These are phyloP conservation scores for Lathronympha strigana DNA, from an alignment of 2,888 invertebrate genomes.

Conservation along the genomic window DNA sequence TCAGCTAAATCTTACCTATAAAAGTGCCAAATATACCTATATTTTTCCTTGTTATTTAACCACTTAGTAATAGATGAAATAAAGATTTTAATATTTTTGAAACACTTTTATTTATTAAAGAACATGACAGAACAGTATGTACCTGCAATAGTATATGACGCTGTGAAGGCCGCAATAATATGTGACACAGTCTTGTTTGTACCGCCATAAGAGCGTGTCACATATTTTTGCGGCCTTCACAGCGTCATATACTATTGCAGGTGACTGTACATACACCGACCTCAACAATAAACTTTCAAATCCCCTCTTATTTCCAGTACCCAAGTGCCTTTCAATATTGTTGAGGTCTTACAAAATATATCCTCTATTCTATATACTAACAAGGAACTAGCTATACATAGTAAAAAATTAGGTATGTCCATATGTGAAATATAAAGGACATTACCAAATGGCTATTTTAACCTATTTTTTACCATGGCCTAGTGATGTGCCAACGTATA, in stretches of 20 bases:
- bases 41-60: constrained; percentile 8
- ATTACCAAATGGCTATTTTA: no score
- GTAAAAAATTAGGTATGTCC: no score
- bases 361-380: background rate
- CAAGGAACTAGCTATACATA: background rate
- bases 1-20: background rate
- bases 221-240: no score
- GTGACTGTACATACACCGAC: no score
- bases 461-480: no score
- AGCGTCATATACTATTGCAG: no score
- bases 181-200: no score
- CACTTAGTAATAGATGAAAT: constrained; percentile 7
- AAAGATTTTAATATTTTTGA: background rate
- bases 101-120: background rate
- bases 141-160: no score
- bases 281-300: constrained; percentile 13
- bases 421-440: no score
- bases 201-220: no score
- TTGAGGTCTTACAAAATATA: constrained; percentile 11
- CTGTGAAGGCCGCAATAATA: background rate
- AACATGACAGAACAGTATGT: no score
- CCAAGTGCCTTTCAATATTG: constrained; percentile 4
- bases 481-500: no score
- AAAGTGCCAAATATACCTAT: constrained; percentile 21
- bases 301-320: background rate